A percentile compares a stretch with the other conserved stretches of the same genome.
Evolutionary conservation across 2,113 vertebrate genomes (phyloP).

Genomic region (Neodon shergylaensis): DNA sequence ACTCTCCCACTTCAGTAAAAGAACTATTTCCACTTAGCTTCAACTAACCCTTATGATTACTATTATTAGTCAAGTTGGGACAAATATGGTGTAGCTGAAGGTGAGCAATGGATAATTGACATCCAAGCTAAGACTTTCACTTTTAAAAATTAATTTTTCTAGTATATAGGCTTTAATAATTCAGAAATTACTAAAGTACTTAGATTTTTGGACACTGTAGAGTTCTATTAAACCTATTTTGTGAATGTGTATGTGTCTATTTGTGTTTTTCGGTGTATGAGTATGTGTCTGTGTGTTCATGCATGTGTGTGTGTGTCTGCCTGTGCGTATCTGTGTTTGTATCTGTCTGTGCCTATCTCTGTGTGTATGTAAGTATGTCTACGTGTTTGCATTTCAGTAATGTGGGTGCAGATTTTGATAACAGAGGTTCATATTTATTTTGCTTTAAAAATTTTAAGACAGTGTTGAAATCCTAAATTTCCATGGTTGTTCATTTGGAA

Average conservation of each 20-base stretch:
- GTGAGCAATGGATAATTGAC: not conserved
- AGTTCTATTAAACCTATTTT: not conserved
- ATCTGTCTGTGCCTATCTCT: not conserved
- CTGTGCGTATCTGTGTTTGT: not conserved
- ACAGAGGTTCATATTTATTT: not conserved
- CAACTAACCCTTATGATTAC: not conserved
- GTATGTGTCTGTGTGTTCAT: not conserved
- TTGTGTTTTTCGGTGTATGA: not conserved
- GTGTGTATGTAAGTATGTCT: not conserved
- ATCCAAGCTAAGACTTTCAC: not conserved
- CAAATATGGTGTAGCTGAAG: not conserved
- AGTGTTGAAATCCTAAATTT: not conserved
- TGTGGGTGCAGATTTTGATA: not conserved
- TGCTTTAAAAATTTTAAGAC: not conserved
- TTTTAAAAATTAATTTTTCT: not conserved
- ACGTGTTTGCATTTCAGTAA: not conserved
- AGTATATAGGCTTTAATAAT: not conserved
- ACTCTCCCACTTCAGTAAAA: slow-evolving; percentile 46
- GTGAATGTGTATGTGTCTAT: not conserved
- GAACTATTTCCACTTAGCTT: not conserved
- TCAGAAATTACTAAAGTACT: not conserved
- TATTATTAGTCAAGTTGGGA: not conserved
- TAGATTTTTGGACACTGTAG: not conserved
- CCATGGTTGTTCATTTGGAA: not conserved
- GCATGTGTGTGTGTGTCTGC: not conserved